A percentile compares a stretch with the other conserved stretches of the same genome.
These are phyloP conservation scores for Pollimyrus isidori DNA, from an alignment of 2,113 vertebrate species.

Conservation along the genomic window DNA sequence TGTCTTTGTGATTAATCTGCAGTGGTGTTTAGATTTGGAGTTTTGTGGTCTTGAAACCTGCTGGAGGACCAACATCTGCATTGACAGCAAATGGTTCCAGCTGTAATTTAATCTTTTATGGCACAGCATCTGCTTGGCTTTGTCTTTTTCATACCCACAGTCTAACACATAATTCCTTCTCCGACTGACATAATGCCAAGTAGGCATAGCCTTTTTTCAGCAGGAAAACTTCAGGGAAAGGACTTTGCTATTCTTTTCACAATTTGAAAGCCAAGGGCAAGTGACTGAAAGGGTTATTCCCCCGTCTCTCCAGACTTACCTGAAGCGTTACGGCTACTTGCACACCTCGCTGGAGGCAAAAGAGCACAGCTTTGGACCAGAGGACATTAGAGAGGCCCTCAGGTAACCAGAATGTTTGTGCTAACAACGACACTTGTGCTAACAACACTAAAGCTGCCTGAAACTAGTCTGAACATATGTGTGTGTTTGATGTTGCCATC, in stretches of 20 bases:
- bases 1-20: background rate
- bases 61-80: background rate
- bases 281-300: background rate
- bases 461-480: background rate
- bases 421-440: background rate
- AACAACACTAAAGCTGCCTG: background rate
- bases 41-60: background rate
- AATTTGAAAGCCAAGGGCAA: background rate
- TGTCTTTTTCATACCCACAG: background rate
- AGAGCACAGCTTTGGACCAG: conserved; percentile 37
- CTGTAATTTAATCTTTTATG: background rate
- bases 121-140: background rate
- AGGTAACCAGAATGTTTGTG: conserved; percentile 48
- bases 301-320: conserved; percentile 49
- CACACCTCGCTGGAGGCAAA: conserved; percentile 57
- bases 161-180: background rate
- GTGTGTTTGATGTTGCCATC: background rate
- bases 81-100: background rate
- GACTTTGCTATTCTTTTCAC: background rate
- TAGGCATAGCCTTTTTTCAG: background rate
- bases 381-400: conserved; percentile 55
- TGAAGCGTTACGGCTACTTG: conserved; percentile 66
- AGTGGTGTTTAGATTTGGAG: background rate
- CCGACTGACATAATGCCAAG: background rate
- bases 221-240: background rate